A percentile compares a stretch with the other conserved stretches of the same genome.
phyloP scores from a whole-genome alignment of 2,888 invertebrate genomes.

The Platycheirus albimanus region DNA sequence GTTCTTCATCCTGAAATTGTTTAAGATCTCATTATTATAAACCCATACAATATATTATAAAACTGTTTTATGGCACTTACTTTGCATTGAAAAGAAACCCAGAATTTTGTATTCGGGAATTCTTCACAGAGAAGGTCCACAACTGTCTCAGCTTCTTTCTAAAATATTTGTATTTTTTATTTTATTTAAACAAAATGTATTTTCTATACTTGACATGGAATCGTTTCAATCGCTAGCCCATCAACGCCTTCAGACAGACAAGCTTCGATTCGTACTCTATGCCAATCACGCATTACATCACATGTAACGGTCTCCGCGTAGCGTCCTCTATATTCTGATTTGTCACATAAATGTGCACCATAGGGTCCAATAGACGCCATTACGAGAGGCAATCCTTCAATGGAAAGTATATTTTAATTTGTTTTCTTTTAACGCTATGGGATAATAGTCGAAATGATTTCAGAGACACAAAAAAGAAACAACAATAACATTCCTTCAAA shows the following conservation, averaged over 20 bases:
- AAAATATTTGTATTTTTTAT: background rate
- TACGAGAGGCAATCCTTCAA: slow-evolving; percentile 82
- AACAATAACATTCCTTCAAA: no score
- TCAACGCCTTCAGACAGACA: slow-evolving; percentile 91
- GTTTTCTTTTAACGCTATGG: no score
- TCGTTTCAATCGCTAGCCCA: slow-evolving; percentile 93
- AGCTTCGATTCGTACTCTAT: slow-evolving; percentile 89
- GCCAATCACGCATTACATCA: slow-evolving; percentile 90
- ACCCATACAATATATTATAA: background rate
- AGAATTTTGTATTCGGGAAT: slow-evolving; percentile 89
- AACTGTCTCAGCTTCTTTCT: slow-evolving; percentile 91
- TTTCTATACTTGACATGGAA: slow-evolving; percentile 88
- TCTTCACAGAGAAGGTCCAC: slow-evolving; percentile 88
- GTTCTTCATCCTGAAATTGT: slow-evolving; percentile 83
- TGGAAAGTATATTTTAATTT: background rate
- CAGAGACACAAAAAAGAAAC: no score
- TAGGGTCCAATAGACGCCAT: slow-evolving; percentile 96
- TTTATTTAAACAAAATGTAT: no score
- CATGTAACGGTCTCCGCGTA: slow-evolving; percentile 86
- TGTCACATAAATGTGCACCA: slow-evolving; percentile 93
- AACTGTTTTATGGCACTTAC: slow-evolving; percentile 82
- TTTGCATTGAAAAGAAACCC: slow-evolving; percentile 91
- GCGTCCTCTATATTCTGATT: slow-evolving; percentile 94
- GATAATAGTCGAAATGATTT: no score
- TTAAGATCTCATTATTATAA: background rate